Evolutionary conservation across 1,140 invertebrate species (phyloP).

Genomic region (Maconellicoccus hirsutus): DNA sequence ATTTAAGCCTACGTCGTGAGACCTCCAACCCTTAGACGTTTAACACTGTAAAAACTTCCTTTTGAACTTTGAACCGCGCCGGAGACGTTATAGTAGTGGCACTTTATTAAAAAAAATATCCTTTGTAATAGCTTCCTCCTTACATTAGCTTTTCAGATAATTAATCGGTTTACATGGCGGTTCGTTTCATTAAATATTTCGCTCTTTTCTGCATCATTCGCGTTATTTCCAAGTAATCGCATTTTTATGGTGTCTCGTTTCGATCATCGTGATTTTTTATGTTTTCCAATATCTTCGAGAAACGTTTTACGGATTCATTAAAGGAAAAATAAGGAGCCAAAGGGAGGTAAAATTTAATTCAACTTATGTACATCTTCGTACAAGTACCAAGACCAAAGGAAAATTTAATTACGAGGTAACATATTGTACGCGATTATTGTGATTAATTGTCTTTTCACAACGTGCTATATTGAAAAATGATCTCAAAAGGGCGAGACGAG

Average conservation of each 20-base stretch:
- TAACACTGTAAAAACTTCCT: not conserved
- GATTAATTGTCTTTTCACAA: slow-evolving; percentile 13
- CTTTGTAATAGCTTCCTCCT: not conserved
- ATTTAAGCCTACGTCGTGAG: not conserved
- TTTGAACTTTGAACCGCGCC: not conserved
- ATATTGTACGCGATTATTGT: not conserved
- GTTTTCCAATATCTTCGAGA: too few species aligned
- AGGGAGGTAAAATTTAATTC: too few species aligned
- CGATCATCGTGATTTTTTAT: too few species aligned
- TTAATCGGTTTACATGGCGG: not conserved
- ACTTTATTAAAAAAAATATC: slow-evolving; percentile 9
- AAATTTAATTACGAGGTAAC: not conserved
- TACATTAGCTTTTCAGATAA: not conserved
- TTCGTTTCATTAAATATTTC: not conserved
- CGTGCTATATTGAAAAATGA: slow-evolving; percentile 16
- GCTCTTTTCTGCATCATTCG: too few species aligned
- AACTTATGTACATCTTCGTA: too few species aligned
- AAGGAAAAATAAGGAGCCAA: too few species aligned
- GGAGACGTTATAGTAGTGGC: not conserved
- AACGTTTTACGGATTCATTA: too few species aligned
- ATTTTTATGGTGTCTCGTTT: too few species aligned
- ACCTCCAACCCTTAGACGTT: slow-evolving; percentile 14
- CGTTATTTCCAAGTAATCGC: not conserved
- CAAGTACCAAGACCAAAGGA: too few species aligned
- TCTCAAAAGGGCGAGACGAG: not conserved